Conservation (phyloP, 2,113 vertebrate genomes). For the Panurus biarmicus region DNA sequence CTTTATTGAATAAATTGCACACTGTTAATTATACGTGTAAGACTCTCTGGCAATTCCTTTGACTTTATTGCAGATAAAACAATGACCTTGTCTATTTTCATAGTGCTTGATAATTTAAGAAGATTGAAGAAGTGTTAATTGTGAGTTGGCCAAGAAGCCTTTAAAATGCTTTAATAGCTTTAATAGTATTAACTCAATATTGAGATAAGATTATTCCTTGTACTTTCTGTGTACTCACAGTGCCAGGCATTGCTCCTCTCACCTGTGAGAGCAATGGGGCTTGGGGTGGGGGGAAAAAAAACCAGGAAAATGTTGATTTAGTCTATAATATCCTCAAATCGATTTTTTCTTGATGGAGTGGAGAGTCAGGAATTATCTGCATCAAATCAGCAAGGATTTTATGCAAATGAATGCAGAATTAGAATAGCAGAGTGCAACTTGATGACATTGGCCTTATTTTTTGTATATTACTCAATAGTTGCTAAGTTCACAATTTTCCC, state of each 20-base stretch:
- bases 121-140: not conserved
- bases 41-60: not conserved
- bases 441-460: not conserved
- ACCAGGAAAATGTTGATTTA: not conserved
- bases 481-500: not conserved
- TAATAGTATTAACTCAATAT: not conserved
- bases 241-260: not conserved
- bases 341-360: not conserved
- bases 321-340: not conserved
- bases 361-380: not conserved
- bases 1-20: constrained; percentile 50
- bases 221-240: not conserved
- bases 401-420: not conserved
- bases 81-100: constrained; percentile 27
- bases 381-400: not conserved
- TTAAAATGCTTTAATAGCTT: not conserved
- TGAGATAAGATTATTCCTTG: not conserved
- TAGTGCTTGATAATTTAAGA: not conserved
- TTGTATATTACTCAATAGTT: not conserved
- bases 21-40: constrained; percentile 18
- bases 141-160: not conserved
- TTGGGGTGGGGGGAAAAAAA: not conserved
- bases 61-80: constrained; percentile 33
- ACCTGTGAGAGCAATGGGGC: not conserved
- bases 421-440: not conserved